Evolutionary conservation across 2,888 invertebrate genomes (phyloP), one percentile per base, ranked within the genome.

Genomic region (Priocnemis perturbator): DNA sequence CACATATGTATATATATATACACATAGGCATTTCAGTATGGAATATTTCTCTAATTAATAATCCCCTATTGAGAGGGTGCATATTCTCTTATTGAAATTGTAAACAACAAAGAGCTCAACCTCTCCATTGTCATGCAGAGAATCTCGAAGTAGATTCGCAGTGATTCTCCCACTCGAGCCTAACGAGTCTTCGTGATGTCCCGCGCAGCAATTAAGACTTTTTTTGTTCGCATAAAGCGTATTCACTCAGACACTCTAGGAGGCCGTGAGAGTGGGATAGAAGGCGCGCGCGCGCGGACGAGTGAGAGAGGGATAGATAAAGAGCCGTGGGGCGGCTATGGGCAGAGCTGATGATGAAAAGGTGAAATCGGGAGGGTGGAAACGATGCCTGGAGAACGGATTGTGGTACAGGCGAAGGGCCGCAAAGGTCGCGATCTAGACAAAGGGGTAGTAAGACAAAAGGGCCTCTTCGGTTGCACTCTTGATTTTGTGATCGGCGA

Each of bases 121-220:
- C 17, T 50, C 50, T 19, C 50, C 50, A 50, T 50, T 50, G 50
- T 73, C 65, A 68, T 58, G 67, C 65, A 65, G 66, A 68, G 71
- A 63, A 71, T 60, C 60, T 55, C 44, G 57, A 55, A 69, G 67
- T 68, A 71, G 62, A 64, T 71, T 23, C 66, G 63, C 69, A 26
- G 50, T 64, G 69, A 74, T 75, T 67, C 68, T 69, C 56, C 30
- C 56, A 71, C 71, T 78, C 67, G 78, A 57, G 67, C 59, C 63
- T 76, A 76, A 78, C 70, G 71, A 78, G 70, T 76, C 71, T 60
- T 58, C 69, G 66, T 78, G 76, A 79, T 78, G 71, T 73, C 68
- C 64, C 63, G 78, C 73, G 67, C 66, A 64, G 77, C 79, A 80
- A 80, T 80, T 80, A 80, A 77, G 73, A 64, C 66, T 73, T 81